Evolutionary conservation across 2,113 vertebrate genomes (phyloP).

Genomic region (Heloderma charlesbogerti): DNA sequence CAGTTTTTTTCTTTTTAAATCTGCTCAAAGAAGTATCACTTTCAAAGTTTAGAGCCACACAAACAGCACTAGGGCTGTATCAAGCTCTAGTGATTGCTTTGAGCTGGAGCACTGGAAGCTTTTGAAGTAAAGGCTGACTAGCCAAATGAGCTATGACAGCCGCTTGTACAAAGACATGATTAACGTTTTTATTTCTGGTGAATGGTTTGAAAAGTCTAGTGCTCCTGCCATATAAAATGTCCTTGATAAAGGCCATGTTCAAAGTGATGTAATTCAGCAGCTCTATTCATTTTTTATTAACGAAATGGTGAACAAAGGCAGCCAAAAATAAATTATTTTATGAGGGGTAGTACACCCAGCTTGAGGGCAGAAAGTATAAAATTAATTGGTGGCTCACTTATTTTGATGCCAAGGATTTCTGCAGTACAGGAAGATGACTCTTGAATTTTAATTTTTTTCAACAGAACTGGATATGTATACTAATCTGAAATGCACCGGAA

Average conservation of each 20-base stretch:
- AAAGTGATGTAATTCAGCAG: not conserved
- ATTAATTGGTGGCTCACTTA: conserved; percentile 16
- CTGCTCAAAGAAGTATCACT: not conserved
- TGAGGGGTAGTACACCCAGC: not conserved
- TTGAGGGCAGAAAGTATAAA: conserved; percentile 5
- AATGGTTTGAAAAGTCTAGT: conserved; percentile 55
- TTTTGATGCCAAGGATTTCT: not conserved
- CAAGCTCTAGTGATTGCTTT: conserved; percentile 30
- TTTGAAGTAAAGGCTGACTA: conserved; percentile 53
- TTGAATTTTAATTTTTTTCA: not conserved
- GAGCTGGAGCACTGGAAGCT: conserved; percentile 37
- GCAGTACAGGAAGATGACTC: not conserved
- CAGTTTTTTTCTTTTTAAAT: not conserved
- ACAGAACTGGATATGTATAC: not conserved
- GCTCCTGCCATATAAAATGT: not conserved
- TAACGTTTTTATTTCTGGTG: conserved; percentile 53
- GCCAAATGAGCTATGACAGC: conserved; percentile 62
- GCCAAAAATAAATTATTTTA: not conserved
- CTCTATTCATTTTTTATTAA: not conserved
- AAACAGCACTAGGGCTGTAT: conserved; percentile 48
- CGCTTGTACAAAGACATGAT: conserved; percentile 43
- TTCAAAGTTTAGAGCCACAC: conserved; percentile 43
- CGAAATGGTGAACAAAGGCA: conserved; percentile 3
- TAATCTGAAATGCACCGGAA: conserved; percentile 9
- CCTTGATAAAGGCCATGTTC: conserved; percentile 23